phyloP scores from a whole-genome alignment of 2,888 invertebrate genomes.

The Eudasyphora cyanicolor region DNA sequence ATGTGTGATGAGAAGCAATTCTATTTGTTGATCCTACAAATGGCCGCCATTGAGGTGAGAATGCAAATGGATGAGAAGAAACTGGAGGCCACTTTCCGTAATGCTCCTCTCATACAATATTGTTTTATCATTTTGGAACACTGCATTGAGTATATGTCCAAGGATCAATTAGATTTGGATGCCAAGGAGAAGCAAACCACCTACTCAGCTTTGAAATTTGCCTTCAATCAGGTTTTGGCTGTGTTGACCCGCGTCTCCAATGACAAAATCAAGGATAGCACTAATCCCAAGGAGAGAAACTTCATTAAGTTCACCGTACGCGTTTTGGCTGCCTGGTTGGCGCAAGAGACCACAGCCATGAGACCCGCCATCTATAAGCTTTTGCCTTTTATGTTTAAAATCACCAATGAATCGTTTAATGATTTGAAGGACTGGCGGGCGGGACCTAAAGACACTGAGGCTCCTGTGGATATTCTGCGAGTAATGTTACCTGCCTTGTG shows the following conservation, averaged over 20 bases:
- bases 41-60: conserved; percentile 94
- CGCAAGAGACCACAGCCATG: conserved; percentile 94
- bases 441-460: conserved; percentile 83
- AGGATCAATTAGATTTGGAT: conserved; percentile 90
- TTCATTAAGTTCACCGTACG: conserved; percentile 92
- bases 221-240: conserved; percentile 90
- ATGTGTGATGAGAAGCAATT: conserved; percentile 90
- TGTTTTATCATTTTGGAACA: conserved; percentile 91
- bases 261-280: conserved; percentile 87
- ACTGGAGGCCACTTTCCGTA: conserved; percentile 88
- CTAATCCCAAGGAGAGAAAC: conserved; percentile 86
- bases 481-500: conserved; percentile 93
- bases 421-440: conserved; percentile 85
- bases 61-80: conserved; percentile 95
- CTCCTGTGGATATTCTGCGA: conserved; percentile 86
- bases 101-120: conserved; percentile 89
- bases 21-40: conserved; percentile 90
- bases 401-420: conserved; percentile 91
- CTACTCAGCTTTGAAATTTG: conserved; percentile 93
- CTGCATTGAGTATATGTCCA: conserved; percentile 89
- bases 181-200: conserved; percentile 95
- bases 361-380: conserved; percentile 90
- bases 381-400: conserved; percentile 89
- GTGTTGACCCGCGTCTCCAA: conserved; percentile 87
- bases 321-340: conserved; percentile 93